These are phyloP conservation scores for Gasteruption jaculator DNA, from an alignment of 2,888 invertebrate genomes.

Conservation along the genomic window DNA sequence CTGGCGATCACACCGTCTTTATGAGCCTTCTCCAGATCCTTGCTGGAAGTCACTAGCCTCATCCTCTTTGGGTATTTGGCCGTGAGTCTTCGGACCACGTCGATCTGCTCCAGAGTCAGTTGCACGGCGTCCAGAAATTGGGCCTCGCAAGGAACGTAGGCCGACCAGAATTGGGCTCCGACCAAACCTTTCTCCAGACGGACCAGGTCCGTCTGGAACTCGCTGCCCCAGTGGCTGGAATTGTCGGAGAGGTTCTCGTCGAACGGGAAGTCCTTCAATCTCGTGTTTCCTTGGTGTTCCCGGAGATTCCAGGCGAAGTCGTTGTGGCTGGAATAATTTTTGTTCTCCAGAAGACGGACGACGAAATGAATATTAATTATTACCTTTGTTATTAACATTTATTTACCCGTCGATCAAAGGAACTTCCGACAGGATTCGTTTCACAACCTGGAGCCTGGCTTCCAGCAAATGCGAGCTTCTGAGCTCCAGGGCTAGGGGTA, in stretches of 20 bases:
- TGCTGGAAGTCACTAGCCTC: slow-evolving; percentile 56
- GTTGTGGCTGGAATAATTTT: slow-evolving; percentile 42
- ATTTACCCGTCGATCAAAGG: slow-evolving; percentile 57
- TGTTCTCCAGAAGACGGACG: background rate
- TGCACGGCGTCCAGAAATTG: slow-evolving; percentile 66
- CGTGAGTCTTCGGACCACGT: slow-evolving; percentile 60
- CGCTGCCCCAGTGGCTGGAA: slow-evolving; percentile 42
- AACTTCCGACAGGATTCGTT: slow-evolving; percentile 55
- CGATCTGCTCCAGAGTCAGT: slow-evolving; percentile 64
- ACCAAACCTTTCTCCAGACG: slow-evolving; percentile 53
- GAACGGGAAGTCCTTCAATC: slow-evolving; percentile 48
- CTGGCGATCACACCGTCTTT: slow-evolving; percentile 60
- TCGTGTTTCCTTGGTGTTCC: slow-evolving; percentile 45
- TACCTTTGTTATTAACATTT: background rate
- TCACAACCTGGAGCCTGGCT: slow-evolving; percentile 57
- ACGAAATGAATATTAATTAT: background rate
- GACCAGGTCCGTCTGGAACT: slow-evolving; percentile 55
- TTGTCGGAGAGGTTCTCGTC: slow-evolving; percentile 46
- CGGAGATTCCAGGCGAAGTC: slow-evolving; percentile 52
- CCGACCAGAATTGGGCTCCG: slow-evolving; percentile 54
- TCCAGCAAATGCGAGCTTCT: slow-evolving; percentile 57
- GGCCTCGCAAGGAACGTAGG: slow-evolving; percentile 58
- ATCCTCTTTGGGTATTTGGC: slow-evolving; percentile 53
- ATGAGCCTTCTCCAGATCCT: slow-evolving; percentile 61
- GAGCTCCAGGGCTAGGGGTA: slow-evolving; percentile 57